Percentiles rank a stretch among this genome's conserved stretches.
Evolutionary conservation across 1,140 invertebrate genomes (phyloP).

Genomic region (Homalodisca vitripennis): DNA sequence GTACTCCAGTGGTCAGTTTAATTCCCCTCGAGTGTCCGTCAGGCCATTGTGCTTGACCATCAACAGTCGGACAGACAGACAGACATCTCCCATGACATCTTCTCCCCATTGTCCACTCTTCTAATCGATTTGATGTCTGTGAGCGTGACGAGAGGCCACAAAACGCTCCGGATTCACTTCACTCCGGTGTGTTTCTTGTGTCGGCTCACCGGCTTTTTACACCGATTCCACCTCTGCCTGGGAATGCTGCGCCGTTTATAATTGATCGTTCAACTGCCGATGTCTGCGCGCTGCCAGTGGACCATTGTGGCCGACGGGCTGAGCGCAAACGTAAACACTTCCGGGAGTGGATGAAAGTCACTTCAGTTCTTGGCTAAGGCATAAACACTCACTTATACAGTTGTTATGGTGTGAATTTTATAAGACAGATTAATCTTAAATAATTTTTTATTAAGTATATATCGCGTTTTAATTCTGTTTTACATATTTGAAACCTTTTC

Average conservation of each 20-base stretch:
- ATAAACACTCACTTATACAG: no score
- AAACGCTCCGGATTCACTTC: constrained; percentile 17
- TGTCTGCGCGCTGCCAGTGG: no score
- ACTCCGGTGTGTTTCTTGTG: constrained; percentile 22
- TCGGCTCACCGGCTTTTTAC: constrained; percentile 4
- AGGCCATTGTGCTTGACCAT: constrained; percentile 27
- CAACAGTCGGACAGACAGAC: constrained; percentile 21
- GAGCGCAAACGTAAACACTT: no score
- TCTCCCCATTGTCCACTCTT: constrained; percentile 16
- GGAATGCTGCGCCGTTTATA: constrained; percentile 22
- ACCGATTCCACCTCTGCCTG: constrained; percentile 4
- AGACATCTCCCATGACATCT: constrained; percentile 30
- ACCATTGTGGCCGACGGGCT: no score
- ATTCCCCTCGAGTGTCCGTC: background rate
- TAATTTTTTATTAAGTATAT: no score
- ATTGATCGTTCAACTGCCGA: constrained; percentile 27
- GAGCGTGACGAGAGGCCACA: constrained; percentile 3
- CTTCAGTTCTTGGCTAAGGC: no score
- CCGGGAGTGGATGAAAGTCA: no score
- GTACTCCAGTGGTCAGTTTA: constrained; percentile 3
- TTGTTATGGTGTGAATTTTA: no score
- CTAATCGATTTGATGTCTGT: constrained; percentile 28
- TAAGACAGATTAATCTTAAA: no score
- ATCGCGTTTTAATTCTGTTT: no score
- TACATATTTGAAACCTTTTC: no score